Conservation (phyloP, 2,113 vertebrate species). For the Mus pahari region DNA sequence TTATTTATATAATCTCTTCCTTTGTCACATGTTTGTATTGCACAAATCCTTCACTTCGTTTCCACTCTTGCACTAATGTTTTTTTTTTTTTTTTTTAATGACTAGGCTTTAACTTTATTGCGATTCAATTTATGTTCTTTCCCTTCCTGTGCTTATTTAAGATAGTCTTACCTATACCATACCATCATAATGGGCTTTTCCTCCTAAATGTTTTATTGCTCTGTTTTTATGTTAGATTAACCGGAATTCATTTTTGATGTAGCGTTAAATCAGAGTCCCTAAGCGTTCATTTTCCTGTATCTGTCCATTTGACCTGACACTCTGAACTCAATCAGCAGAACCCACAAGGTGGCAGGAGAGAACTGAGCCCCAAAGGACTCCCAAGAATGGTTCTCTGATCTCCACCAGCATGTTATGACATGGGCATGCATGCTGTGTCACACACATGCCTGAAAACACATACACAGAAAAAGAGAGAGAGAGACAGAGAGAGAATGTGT, state of each 20-base stretch:
- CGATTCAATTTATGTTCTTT: background rate
- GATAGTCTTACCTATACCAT: background rate
- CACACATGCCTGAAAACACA: background rate
- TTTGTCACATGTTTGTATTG: background rate
- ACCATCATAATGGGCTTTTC: background rate
- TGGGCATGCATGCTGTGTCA: background rate
- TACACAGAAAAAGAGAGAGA: background rate
- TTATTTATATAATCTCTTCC: conserved; percentile 26
- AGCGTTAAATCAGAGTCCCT: background rate
- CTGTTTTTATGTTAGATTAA: conserved; percentile 9
- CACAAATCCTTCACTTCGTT: background rate
- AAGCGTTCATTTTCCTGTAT: background rate
- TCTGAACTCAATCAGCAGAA: background rate
- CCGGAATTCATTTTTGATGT: conserved; percentile 19
- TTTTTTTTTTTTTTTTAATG: background rate
- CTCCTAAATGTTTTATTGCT: background rate
- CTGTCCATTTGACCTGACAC: background rate
- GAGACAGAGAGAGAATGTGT: background rate
- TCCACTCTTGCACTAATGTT: background rate
- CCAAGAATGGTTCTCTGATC: background rate
- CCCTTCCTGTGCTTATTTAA: background rate
- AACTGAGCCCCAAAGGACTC: background rate
- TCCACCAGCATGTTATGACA: background rate
- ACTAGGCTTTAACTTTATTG: conserved; percentile 6
- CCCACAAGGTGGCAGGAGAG: background rate